Evolutionary conservation across 2,113 vertebrate genomes (phyloP), one percentile per base, ranked within the genome.

Genomic region (Melanostigma gelatinosum): DNA sequence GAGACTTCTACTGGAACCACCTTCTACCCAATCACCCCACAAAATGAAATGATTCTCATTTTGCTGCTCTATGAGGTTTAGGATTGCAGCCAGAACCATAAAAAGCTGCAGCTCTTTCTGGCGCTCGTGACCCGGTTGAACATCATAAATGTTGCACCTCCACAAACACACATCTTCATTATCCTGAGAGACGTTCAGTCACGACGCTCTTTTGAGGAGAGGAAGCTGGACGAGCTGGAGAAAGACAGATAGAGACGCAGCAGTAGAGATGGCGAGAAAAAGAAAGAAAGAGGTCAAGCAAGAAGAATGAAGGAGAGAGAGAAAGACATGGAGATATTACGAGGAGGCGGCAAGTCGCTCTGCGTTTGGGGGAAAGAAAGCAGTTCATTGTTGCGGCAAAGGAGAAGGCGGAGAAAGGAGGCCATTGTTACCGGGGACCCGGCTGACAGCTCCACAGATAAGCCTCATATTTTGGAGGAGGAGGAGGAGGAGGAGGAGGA

Each of bases 401-500:
- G 72, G 50, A 76, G 69, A 60, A 82, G 12, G 46, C 11, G 1
- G 46, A 86, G 87, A 90, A 89, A 89, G 72, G 62, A 83, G 70
- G 63, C 65, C 80, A 88, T 89, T 92, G 89, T 92, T 80, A 64
- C 7, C 4, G 4, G 10, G 32, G 44, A 54, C 64, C 50, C 55
- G 7, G 34, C 12, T 83, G 87, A 85, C 88, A 83, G 85, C 83
- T 86, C 77, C 1, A 42, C 88, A 75, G 89, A 92, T 88, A 86
- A 85, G 44, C 11, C 44, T 87, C 75, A 76, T 88, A 87, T 78
- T 85, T 72, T 67, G 63, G 66, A 85, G 80, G 66, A 55, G 60
- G 46, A 52, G 29, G 83, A 57, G 40, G 69, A 68, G 42, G 70
- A 71, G n/a, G 55, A 55, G 10, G 65, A 82, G 76, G 72, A 64